Base-by-base conservation (phyloP, 1,140 invertebrate species). In the Drosophila saltans region DNA sequence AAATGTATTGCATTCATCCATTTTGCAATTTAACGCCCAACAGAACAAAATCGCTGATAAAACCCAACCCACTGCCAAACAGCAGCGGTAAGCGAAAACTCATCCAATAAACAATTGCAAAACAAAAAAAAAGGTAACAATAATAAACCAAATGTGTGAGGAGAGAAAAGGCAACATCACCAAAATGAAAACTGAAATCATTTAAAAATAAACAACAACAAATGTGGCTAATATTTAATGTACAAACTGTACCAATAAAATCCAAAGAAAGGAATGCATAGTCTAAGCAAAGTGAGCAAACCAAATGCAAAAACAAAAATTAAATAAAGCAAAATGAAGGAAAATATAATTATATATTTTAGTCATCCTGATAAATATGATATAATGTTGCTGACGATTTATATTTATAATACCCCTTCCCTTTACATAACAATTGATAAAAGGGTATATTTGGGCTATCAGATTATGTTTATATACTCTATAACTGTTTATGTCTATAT, bases 101-200 rank as follows among this genome's bases (percentile, higher is more conserved):
- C 11, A 58, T 57, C 62, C 63, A 76, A 80, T 72, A 67, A 66
- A 69, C 36, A 45, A 61, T 66, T 59, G 26, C 45, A 66, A 74
- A 26, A 71, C 62, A 57, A 36, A 36, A 6, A 36, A 36, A 2
- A 63, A 41, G 16, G 16, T 1, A 11, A 36, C 64, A 52, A 43
- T 41, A 58, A 73, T 41, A 66, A 55, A 11, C 30, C 33, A 75
- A 68, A 58, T 69, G 41, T 75, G 74, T 39, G 45, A 41, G 16
- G 65, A 68, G 62, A 26, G 26, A n/a, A 30, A n/a, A 8, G 9
- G 24, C 41, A 11, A 30, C 28, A 40, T 58, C 66, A 40, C 41
- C 24, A 2, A 41, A 40, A 10, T 39, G 60, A 75, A 75, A 52
- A 52, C 9, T 26, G 45, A 26, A 52, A 52, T 26, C 45, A 52